Percentiles rank a stretch among this genome's conserved stretches.
Evolutionary conservation across 64 coral and sea anemone species (phyloP).

Genomic region (Stylophora pistillata): DNA sequence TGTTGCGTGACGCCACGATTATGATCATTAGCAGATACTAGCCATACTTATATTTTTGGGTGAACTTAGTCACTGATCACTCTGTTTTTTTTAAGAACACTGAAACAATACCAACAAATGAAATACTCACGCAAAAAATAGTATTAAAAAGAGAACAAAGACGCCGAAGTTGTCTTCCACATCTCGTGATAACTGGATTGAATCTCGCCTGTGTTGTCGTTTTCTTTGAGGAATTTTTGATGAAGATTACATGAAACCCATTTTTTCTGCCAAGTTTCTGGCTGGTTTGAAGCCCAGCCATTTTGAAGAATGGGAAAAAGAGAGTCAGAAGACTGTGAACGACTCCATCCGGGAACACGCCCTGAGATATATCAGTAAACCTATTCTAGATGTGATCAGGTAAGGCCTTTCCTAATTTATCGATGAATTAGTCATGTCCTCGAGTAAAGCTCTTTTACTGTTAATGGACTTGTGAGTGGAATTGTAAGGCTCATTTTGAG

Average conservation of each 20-base stretch:
- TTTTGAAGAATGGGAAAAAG: slow-evolving; percentile 14
- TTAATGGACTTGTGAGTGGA: too few relatives aligned
- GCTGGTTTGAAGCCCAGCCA: slow-evolving; percentile 9
- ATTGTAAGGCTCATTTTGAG: too few relatives aligned
- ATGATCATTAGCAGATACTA: too few relatives aligned
- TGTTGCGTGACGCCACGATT: too few relatives aligned
- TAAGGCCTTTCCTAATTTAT: neutral
- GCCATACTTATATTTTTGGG: too few relatives aligned
- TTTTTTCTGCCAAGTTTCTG: slow-evolving; percentile 21
- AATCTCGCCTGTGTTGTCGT: neutral
- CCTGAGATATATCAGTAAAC: slow-evolving; percentile 32
- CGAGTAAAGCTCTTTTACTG: too few relatives aligned
- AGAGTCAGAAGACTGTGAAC: slow-evolving; percentile 46
- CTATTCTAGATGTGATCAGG: slow-evolving; percentile 34
- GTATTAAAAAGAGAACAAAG: neutral
- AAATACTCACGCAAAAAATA: neutral
- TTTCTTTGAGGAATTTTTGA: slow-evolving; percentile 55
- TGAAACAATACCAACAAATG: too few relatives aligned
- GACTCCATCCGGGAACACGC: slow-evolving; percentile 48
- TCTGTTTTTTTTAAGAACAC: too few relatives aligned
- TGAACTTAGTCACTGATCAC: too few relatives aligned
- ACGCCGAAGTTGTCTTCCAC: too few relatives aligned
- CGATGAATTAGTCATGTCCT: too few relatives aligned
- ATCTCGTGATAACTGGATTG: neutral
- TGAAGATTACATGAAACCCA: slow-evolving; percentile 18